phyloP scores from a whole-genome alignment of 1,140 invertebrate genomes.

The Cylas formicarius region DNA sequence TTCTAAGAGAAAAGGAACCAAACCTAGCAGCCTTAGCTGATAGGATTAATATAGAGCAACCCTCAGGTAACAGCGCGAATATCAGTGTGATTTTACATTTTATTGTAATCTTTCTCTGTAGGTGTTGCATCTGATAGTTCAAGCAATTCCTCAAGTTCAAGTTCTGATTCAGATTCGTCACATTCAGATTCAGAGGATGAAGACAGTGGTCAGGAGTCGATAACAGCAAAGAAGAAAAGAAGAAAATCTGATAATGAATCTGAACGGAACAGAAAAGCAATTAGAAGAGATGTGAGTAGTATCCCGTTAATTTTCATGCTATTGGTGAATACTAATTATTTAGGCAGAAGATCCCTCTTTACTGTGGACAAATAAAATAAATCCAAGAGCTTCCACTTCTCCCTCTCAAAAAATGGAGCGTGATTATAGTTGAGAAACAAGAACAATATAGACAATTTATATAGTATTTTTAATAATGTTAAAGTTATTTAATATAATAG shows the following conservation, averaged over 20 bases:
- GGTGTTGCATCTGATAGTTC: slow-evolving; percentile 90
- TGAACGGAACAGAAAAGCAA: slow-evolving; percentile 30
- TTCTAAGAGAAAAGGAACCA: slow-evolving; percentile 61
- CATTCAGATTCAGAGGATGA: slow-evolving; percentile 66
- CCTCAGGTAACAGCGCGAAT: slow-evolving; percentile 66
- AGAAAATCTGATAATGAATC: slow-evolving; percentile 44
- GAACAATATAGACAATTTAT: neutral
- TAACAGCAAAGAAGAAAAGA: slow-evolving; percentile 78
- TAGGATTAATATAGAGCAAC: slow-evolving; percentile 75
- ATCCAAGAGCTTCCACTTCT: slow-evolving; percentile 18
- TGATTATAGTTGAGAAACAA: neutral
- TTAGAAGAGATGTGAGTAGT: slow-evolving; percentile 26
- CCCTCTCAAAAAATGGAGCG: slow-evolving; percentile 3
- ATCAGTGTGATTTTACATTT: too few species aligned
- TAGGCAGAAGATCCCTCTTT: neutral
- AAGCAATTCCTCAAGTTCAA: slow-evolving; percentile 81
- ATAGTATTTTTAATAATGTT: slow-evolving; percentile 12
- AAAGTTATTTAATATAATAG: slow-evolving; percentile 1
- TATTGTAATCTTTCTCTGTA: neutral
- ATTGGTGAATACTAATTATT: neutral
- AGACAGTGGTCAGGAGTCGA: slow-evolving; percentile 80
- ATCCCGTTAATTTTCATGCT: too few species aligned
- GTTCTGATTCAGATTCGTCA: slow-evolving; percentile 52
- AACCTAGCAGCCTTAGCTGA: slow-evolving; percentile 79
- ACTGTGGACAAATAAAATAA: slow-evolving; percentile 8